Evolutionary conservation across 1,140 invertebrate species (phyloP), one percentile per base, ranked within the genome.

Genomic region (Halesus radiatus): DNA sequence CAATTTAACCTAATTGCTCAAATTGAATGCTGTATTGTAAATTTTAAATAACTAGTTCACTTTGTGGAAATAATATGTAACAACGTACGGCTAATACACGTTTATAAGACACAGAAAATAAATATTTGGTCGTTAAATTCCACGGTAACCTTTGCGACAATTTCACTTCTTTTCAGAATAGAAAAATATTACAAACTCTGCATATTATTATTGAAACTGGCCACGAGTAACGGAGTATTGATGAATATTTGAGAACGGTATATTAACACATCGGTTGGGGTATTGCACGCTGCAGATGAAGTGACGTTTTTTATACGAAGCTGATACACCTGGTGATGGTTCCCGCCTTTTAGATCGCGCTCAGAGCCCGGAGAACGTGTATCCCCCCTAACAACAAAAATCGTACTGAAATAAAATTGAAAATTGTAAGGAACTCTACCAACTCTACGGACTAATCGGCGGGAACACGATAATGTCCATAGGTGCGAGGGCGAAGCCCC

Each of bases 271-370:
- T 32, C 18, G 37, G 37, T 13, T 45, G n/a, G n/a, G 16, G 62
- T 66, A 66, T 26, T 29, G 23, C 62, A 66, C 62, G 23, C 23
- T 26, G 22, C 62, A 66, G 22, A 66, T n/a, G 62, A 22, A 29
- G 26, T 60, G 18, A 60, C 62, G 37, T 45, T 45, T 45, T 45
- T 45, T 45, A 45, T 45, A 45, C 37, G 37, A 45, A 45, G 37
- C 37, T 45, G 37, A 45, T 52, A 72, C 68, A 72, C 68, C 68
- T 72, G 68, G 66, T 45, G 45, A 72, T n/a, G 45, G 52, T 52
- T 72, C 68, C 68, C 68, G 68, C 68, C 68, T 72, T 72, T 70
- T 53, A 29, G 68, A 22, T 45, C 37, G 37, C 8, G 10, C 37
- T 45, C 37, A 13, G 10, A 45, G 8, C 8, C 37, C 10, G 37